Evolutionary conservation across 2,888 invertebrate genomes (phyloP).

Genomic region (Ormyrus nitidulus): DNA sequence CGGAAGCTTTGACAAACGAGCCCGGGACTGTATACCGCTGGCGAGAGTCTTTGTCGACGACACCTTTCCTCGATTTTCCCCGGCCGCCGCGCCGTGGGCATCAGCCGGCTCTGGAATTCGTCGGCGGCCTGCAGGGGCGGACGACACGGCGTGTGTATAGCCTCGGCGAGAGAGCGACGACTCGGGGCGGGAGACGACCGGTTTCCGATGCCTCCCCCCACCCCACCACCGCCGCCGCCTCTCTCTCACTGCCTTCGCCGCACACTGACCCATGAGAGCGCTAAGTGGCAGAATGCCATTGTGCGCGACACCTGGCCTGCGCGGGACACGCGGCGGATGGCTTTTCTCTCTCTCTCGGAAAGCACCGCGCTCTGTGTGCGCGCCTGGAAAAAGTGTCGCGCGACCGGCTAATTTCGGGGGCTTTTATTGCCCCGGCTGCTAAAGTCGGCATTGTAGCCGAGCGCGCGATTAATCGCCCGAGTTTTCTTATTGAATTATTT

Average conservation of each 20-base stretch:
- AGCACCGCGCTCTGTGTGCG: background rate
- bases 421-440: constrained; percentile 19
- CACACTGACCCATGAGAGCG: constrained; percentile 48
- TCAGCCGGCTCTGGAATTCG: constrained; percentile 31
- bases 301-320: constrained; percentile 54
- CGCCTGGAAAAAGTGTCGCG: constrained; percentile 12
- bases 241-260: constrained; percentile 13
- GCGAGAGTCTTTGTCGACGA: background rate
- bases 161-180: background rate
- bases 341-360: background rate
- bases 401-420: constrained; percentile 30
- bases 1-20: background rate
- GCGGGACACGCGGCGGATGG: background rate
- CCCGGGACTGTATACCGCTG: too few species aligned
- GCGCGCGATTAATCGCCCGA: constrained; percentile 26
- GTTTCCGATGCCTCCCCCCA: constrained; percentile 25
- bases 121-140: constrained; percentile 31
- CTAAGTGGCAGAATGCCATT: constrained; percentile 56
- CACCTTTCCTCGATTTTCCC: background rate
- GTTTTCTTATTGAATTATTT: constrained; percentile 33
- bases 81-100: background rate
- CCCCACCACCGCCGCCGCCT: too few species aligned
- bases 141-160: background rate
- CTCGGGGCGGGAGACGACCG: constrained; percentile 11
- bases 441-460: constrained; percentile 2